Evolutionary conservation across 2,888 invertebrate genomes (phyloP).

Genomic region (Steromphala cineraria): DNA sequence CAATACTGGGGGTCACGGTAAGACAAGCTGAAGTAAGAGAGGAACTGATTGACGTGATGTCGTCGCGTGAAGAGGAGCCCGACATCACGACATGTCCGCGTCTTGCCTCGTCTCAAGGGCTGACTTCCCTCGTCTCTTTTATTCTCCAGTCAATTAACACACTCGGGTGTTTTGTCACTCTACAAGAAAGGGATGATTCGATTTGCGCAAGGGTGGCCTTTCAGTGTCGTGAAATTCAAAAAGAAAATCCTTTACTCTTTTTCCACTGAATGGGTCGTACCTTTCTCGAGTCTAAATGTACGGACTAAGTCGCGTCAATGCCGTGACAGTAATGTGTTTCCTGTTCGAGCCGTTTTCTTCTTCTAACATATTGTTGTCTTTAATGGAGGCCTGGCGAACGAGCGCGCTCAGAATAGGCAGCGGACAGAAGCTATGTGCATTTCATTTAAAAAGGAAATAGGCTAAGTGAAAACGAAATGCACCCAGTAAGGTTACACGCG

Average conservation of each 20-base stretch:
- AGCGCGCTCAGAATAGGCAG: conserved; percentile 22
- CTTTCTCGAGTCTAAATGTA: conserved; percentile 23
- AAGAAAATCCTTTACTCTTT: conserved; percentile 19
- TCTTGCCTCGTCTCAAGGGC: background rate
- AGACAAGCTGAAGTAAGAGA: background rate
- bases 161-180: conserved; percentile 12
- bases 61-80: background rate
- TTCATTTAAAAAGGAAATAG: conserved; percentile 29
- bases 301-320: conserved; percentile 20
- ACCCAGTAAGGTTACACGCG: conserved; percentile 25
- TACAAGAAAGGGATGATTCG: conserved; percentile 16
- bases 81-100: background rate
- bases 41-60: conserved; percentile 2
- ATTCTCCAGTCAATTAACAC: conserved; percentile 22
- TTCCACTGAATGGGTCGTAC: conserved; percentile 11
- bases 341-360: conserved; percentile 16
- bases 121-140: background rate
- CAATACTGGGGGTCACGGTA: background rate
- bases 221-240: conserved; percentile 7
- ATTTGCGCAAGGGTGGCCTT: conserved; percentile 21
- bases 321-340: conserved; percentile 35
- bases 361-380: conserved; percentile 26
- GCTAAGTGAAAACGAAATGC: conserved; percentile 21
- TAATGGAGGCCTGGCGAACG: conserved; percentile 27
- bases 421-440: conserved; percentile 29